Conservation (phyloP, 2,113 vertebrate species). For the Mobula birostris region DNA sequence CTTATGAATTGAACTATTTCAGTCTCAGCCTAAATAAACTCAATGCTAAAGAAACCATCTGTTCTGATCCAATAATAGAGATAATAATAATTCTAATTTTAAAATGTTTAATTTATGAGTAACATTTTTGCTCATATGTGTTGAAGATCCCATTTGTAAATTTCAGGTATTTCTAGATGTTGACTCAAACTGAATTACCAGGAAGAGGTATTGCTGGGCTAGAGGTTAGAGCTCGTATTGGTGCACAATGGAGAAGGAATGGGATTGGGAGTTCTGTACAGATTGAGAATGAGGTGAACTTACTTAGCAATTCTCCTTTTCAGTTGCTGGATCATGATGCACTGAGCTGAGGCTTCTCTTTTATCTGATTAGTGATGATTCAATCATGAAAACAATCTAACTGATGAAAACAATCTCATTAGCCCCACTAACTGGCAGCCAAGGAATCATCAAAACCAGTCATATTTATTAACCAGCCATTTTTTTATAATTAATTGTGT, state of each 20-base stretch:
- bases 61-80: not conserved
- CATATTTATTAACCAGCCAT: not conserved
- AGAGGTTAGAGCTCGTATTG: too few species aligned
- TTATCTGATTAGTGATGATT: not conserved
- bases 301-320: not conserved
- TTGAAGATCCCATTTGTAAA: not conserved
- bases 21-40: not conserved
- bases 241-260: too few species aligned
- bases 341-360: not conserved
- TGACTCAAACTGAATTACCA: not conserved
- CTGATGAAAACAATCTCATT: not conserved
- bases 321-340: not conserved
- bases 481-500: constrained; percentile 8
- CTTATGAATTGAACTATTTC: not conserved
- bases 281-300: not conserved
- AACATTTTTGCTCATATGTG: not conserved
- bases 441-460: not conserved
- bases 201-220: not conserved
- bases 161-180: not conserved
- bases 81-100: not conserved
- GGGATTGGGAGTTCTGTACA: too few species aligned
- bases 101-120: not conserved
- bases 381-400: not conserved
- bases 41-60: not conserved
- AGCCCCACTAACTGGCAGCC: not conserved